Base-by-base conservation (phyloP, 2,888 invertebrate genomes). In the Melanostoma scalare region DNA sequence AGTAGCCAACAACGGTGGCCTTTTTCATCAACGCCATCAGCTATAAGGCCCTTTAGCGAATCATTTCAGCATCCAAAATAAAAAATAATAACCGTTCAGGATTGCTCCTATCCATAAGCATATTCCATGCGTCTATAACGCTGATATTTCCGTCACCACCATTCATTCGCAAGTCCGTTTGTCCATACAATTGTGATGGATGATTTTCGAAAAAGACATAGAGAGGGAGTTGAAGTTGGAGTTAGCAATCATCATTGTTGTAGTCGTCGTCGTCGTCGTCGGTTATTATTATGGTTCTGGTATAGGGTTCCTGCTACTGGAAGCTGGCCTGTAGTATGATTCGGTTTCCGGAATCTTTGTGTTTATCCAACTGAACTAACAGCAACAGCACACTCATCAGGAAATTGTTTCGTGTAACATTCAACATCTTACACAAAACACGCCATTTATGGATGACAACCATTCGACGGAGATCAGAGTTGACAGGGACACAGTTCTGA, bases 341-440 rank as follows among this genome's bases (percentile, higher is more conserved):
- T 69, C 52, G 58, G 38, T 10, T 76, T 68, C 80, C 44, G 72
- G 72, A 76, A 76, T 72, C 76, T 72, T 76, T 81, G 55, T 81
- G 76, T 76, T 76, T 76, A 76, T 72, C 61, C 76, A 81, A 73
- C 73, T 68, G 60, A 58, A 77, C 78, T 48, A 46, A 53, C 44
- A 82, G 69, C 55, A 69, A 76, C n/a, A 31, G 63, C 8, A 35
- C 61, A 50, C 20, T 30, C n/a, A 80, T 65, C 82, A 77, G 82
- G 72, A 77, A 82, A 82, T 82, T 68, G 73, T 69, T 78, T 74
- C 73, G 68, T 61, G 76, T 72, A 63, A 60, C 48, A 65, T 46
- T 42, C 3, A 33, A 71, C 68, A 79, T 33, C 56, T 36, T 50
- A 71, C 38, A 38, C n/a, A 72, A 61, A 60, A 69, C 30, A 55